Percentiles rank a stretch among this genome's conserved stretches.
phyloP scores from a whole-genome alignment of 2,797 vertebrate genomes.

The Danio choprae region DNA sequence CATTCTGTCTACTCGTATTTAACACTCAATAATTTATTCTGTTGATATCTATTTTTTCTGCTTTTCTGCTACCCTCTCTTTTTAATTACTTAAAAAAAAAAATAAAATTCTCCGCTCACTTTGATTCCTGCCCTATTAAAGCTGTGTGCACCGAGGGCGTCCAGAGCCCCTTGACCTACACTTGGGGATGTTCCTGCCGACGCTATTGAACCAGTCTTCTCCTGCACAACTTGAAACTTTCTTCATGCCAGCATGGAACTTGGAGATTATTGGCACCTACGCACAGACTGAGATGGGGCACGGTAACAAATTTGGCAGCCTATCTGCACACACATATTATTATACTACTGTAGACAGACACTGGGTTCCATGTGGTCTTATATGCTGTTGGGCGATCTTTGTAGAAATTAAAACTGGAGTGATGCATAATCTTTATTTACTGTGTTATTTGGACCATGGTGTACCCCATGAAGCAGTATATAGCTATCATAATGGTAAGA shows the following conservation, averaged over 20 bases:
- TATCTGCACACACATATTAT: background rate
- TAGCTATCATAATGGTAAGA: background rate
- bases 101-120: conserved; percentile 54
- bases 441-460: background rate
- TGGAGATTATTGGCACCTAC: conserved; percentile 99
- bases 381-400: background rate
- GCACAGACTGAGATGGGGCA: conserved; percentile 99
- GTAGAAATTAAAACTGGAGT: background rate
- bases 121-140: conserved; percentile 69
- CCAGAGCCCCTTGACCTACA: conserved; percentile 95
- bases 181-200: conserved; percentile 98
- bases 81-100: conserved; percentile 47
- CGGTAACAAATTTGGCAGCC: conserved; percentile 81
- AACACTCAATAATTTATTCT: background rate
- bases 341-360: background rate
- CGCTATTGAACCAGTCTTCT: conserved; percentile 95
- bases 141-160: conserved; percentile 86
- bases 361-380: background rate
- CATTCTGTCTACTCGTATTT: background rate
- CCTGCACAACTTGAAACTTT: conserved; percentile 92
- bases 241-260: conserved; percentile 98
- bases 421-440: background rate
- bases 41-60: background rate
- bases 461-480: background rate
- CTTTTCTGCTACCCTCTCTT: background rate